A percentile compares a stretch with the other conserved stretches of the same genome.
These are phyloP conservation scores for Semicossyphus pulcher DNA, from an alignment of 2,113 vertebrate species.

Conservation along the genomic window DNA sequence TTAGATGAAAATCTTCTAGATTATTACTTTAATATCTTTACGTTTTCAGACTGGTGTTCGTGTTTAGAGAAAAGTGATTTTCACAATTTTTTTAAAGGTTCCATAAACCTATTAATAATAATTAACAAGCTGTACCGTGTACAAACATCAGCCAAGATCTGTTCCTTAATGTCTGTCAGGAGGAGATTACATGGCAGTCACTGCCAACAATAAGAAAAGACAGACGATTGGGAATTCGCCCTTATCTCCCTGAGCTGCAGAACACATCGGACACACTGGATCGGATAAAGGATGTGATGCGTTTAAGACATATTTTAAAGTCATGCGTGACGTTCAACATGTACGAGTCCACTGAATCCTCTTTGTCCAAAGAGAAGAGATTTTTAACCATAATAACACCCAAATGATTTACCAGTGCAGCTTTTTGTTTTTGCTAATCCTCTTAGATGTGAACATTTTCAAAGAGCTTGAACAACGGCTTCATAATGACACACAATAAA, in stretches of 20 bases:
- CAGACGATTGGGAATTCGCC: not conserved
- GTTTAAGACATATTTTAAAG: slow-evolving; percentile 7
- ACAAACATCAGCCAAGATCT: slow-evolving; percentile 1
- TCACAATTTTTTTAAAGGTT: not conserved
- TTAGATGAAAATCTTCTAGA: no score
- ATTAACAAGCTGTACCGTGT: not conserved
- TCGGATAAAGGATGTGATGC: slow-evolving; percentile 2
- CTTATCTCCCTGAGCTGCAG: slow-evolving; percentile 19
- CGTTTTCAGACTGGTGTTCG: not conserved
- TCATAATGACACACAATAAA: slow-evolving; percentile 27
- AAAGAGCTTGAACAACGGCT: slow-evolving; percentile 3
- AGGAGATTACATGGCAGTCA: not conserved
- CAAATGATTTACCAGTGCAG: slow-evolving; percentile 6
- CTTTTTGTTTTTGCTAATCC: slow-evolving; percentile 59
- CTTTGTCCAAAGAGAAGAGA: slow-evolving; percentile 19
- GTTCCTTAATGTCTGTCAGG: slow-evolving; percentile 1
- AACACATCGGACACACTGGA: slow-evolving; percentile 27
- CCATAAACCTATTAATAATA: not conserved
- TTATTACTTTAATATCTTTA: no score
- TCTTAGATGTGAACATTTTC: slow-evolving; percentile 30
- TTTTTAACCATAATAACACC: slow-evolving; percentile 10
- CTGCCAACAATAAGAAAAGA: slow-evolving; percentile 16
- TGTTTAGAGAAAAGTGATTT: not conserved
- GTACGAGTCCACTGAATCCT: slow-evolving; percentile 13
- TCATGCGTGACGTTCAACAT: slow-evolving; percentile 3